These are phyloP conservation scores for Campaea margaritaria DNA, from an alignment of 2,888 invertebrate genomes.

Conservation along the genomic window DNA sequence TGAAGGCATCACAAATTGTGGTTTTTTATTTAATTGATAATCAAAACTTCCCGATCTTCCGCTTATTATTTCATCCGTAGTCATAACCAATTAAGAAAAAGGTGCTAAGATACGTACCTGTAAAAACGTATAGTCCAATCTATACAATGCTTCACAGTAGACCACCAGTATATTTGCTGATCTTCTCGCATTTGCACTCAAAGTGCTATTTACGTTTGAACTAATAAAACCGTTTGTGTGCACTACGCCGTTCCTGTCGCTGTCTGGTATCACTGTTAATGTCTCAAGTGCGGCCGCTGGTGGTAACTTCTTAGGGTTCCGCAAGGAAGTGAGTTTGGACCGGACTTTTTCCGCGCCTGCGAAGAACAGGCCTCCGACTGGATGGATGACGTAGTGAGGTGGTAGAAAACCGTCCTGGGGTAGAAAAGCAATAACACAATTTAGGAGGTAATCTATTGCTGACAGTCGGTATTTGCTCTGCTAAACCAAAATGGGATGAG, in stretches of 20 bases:
- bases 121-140: conserved; percentile 88
- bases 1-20: too few relatives aligned
- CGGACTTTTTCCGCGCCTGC: conserved; percentile 76
- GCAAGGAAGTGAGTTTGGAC: conserved; percentile 58
- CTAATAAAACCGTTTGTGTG: conserved; percentile 32
- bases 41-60: too few relatives aligned
- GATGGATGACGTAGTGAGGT: conserved; percentile 70
- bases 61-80: too few relatives aligned
- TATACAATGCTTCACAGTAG: conserved; percentile 86
- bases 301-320: conserved; percentile 41
- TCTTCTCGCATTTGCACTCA: conserved; percentile 37
- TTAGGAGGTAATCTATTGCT: neutral
- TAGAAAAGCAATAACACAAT: conserved; percentile 7
- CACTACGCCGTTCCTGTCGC: conserved; percentile 36
- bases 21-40: too few relatives aligned
- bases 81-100: neutral
- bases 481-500: neutral
- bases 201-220: conserved; percentile 27
- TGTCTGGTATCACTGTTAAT: conserved; percentile 50
- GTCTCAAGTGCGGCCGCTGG: conserved; percentile 47
- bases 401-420: conserved; percentile 62
- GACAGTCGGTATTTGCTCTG: neutral
- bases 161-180: conserved; percentile 78
- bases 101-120: conserved; percentile 74
- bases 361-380: conserved; percentile 73